Evolutionary conservation across 2,888 invertebrate species (phyloP).

Genomic region (Pristionchus entomophagus): DNA sequence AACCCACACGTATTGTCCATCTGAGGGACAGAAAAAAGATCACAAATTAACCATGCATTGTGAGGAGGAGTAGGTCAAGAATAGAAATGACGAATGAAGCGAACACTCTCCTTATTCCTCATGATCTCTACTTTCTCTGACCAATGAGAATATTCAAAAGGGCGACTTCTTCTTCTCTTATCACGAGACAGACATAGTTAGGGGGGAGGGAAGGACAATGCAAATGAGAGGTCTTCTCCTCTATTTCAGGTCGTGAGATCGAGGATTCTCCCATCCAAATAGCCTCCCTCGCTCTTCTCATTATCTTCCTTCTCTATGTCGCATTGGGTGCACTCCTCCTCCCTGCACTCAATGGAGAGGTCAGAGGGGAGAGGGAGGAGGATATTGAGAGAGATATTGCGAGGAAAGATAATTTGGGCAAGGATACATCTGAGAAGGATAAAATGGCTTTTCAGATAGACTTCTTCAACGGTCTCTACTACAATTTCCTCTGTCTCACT

Average conservation of each 20-base stretch:
- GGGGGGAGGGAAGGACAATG: neutral
- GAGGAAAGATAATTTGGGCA: no score
- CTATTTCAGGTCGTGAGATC: slow-evolving; percentile 43
- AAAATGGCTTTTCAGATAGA: slow-evolving; percentile 63
- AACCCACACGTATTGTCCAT: no score
- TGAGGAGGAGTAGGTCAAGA: no score
- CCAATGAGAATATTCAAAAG: neutral
- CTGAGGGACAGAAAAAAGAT: neutral
- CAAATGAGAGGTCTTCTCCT: neutral
- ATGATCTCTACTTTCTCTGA: neutral
- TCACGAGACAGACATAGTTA: no score
- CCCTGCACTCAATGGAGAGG: slow-evolving; percentile 73
- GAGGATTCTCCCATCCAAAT: slow-evolving; percentile 66
- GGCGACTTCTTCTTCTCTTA: neutral
- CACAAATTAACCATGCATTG: neutral
- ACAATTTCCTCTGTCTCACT: slow-evolving; percentile 74
- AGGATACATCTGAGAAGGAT: neutral
- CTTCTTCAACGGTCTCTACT: slow-evolving; percentile 74
- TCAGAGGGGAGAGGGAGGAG: slow-evolving; percentile 24
- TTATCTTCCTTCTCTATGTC: slow-evolving; percentile 72
- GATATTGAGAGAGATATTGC: neutral
- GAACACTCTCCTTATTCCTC: neutral
- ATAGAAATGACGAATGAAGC: no score
- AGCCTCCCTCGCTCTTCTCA: slow-evolving; percentile 68
- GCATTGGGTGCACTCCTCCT: slow-evolving; percentile 72